Evolutionary conservation across 2,797 vertebrate species (phyloP), one percentile per base, ranked within the genome.

Genomic region (Xyrichtys novacula): DNA sequence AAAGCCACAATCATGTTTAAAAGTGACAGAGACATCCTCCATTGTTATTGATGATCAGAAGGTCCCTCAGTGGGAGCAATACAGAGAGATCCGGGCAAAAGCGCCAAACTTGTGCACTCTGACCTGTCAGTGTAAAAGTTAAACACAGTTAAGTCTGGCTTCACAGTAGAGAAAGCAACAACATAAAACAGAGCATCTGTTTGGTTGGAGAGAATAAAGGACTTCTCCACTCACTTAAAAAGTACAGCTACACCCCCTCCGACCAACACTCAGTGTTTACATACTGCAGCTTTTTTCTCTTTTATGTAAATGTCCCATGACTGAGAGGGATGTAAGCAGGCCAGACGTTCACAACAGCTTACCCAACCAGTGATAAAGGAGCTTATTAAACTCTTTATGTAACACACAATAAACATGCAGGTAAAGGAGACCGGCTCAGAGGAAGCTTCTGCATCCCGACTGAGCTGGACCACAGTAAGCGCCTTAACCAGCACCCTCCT

Each of bases 391-490:
- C 17, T 67, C 58, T 78, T 80, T 80, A 64, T 83, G 54, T 62
- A 73, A 79, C 28, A 2, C 54, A 73, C 68, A 79, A 76, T 76
- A 76, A 74, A 83, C 57, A 22, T 39, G 62, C 72, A 86, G 82
- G 79, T 85, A 71, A 42, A 67, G 47, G 29, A 80, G 55, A 7
- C 34, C 11, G 16, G 71, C 57, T 72, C 48, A 22, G 16, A 63
- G 54, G 43, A 25, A 64, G 40, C 66, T 68, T 22, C 43, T 48
- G 77, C 68, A 85, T 78, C 63, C 58, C 17, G n/a, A 39, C 58
- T 36, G 71, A 85, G 83, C 62, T 10, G 25, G 81, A 83, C 84
- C 81, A 87, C 78, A 71, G 77, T 89, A 86, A 88, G 76, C 66
- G 6, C 74, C 76, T 85, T 82, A 85, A 77, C 76, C 68, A 64